A percentile compares a stretch with the other conserved stretches of the same genome.
These are phyloP conservation scores for Timandra comae DNA, from an alignment of 2,888 invertebrate genomes.

Conservation along the genomic window DNA sequence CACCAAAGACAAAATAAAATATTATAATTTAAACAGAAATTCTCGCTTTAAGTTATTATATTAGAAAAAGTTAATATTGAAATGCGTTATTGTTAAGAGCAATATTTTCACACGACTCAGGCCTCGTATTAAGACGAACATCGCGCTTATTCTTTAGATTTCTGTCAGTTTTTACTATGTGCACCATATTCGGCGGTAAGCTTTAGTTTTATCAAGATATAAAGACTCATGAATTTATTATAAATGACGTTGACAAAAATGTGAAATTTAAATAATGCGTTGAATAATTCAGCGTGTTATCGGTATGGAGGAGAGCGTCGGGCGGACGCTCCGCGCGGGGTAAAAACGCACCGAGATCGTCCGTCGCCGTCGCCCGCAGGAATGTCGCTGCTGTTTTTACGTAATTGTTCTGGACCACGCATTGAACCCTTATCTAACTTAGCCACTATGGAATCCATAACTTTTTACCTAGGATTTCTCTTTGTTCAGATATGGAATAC, in stretches of 20 bases:
- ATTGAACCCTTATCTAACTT: conserved; percentile 71
- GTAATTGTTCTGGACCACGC: conserved; percentile 71
- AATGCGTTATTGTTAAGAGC: no score
- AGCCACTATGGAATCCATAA: conserved; percentile 24
- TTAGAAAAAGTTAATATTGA: no score
- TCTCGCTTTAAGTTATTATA: no score
- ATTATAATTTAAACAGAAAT: no score
- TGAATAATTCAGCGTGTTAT: conserved; percentile 76
- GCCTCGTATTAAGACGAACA: no score
- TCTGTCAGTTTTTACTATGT: conserved; percentile 1
- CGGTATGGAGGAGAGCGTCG: conserved; percentile 61
- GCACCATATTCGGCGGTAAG: conserved; percentile 60
- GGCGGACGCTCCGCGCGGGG: conserved; percentile 35
- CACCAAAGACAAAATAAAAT: no score
- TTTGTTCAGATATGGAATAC: conserved; percentile 23
- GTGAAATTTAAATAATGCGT: conserved; percentile 71
- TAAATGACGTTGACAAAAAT: conserved; percentile 75
- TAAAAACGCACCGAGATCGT: conserved; percentile 52
- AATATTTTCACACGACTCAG: no score
- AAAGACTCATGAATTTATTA: conserved; percentile 72
- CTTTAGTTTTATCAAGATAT: conserved; percentile 76
- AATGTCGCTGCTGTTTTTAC: conserved; percentile 70
- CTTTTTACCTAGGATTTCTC: conserved; percentile 23
- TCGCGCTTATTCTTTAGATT: no score
- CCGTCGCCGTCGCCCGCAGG: conserved; percentile 50